Evolutionary conservation across 2,888 invertebrate species (phyloP).

Genomic region (Mallateleia sp.): DNA sequence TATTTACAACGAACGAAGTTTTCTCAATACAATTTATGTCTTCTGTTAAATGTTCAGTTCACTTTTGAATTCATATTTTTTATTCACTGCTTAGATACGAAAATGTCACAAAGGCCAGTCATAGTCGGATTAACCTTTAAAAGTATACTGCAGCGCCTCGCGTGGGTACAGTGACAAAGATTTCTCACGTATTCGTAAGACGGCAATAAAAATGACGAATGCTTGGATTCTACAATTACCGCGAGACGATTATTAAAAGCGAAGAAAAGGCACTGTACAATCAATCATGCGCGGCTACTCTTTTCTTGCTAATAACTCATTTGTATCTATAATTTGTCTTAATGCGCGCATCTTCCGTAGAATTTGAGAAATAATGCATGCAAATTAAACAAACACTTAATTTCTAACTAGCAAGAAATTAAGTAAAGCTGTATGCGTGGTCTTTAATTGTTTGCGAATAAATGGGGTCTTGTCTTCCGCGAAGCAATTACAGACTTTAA

Average conservation of each 20-base stretch:
- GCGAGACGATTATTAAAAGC: constrained; percentile 20
- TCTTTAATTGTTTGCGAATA: constrained; percentile 59
- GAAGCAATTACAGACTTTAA: too few relatives aligned
- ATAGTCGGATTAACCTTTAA: constrained; percentile 57
- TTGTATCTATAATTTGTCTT: constrained; percentile 42
- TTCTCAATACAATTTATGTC: too few relatives aligned
- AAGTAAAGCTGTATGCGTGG: background rate
- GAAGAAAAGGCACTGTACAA: constrained; percentile 29
- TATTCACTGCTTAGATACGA: constrained; percentile 16
- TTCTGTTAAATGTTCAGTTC: background rate
- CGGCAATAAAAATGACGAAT: constrained; percentile 57
- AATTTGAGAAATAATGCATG: constrained; percentile 45
- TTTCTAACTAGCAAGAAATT: constrained; percentile 34
- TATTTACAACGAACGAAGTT: too few relatives aligned
- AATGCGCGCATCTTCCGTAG: background rate
- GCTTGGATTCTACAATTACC: constrained; percentile 46
- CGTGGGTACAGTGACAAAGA: constrained; percentile 63
- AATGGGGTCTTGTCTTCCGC: too few relatives aligned
- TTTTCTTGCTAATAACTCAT: constrained; percentile 41
- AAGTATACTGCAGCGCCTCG: background rate
- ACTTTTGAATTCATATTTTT: background rate
- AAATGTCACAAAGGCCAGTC: constrained; percentile 64
- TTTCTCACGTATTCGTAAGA: constrained; percentile 60
- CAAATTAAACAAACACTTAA: constrained; percentile 33
- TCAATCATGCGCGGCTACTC: constrained; percentile 41